Base-by-base conservation (phyloP, 1,140 invertebrate genomes). In the Gryllus bimaculatus region DNA sequence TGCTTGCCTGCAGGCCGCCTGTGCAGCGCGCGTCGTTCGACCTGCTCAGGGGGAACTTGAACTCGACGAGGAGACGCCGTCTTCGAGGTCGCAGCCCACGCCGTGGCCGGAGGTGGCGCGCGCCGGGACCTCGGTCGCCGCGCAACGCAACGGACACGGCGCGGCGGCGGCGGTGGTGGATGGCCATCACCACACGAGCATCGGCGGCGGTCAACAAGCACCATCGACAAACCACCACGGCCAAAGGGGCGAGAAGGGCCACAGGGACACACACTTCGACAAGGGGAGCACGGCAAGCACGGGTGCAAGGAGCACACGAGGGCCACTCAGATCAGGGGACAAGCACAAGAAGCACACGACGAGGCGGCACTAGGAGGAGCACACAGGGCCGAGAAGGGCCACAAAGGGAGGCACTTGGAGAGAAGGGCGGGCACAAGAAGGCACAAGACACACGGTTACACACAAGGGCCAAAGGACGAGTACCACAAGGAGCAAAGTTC, bases 401-500 rank as follows among this genome's bases (percentile, higher is more conserved):
- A 91, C 75, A 92, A 92, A 80, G 91, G 91, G 0, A 89, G 91
- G 82, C 90, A 92, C 10, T 80, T 74, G 78, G 85, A 80, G 90
- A 84, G 78, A 84, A 84, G 76, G 82, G 82, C 7, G 84, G 84
- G 77, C 90, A 94, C 83, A 94, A 94, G 83, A 94, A 94, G 79
- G 93, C 92, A 94, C 85, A 93, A 92, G 81, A 79, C 80, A 0
- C 79, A 80, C n/a, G 79, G 79, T 6, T 80, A 80, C 77, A 18
- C 54, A 80, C 73, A 93, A 92, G 82, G 90, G 91, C 8, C 92
- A 94, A 94, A 93, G 83, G 93, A 95, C 83, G 93, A 95, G 84
- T 93, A 91, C 82, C 92, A 93, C 81, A 94, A 94, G 85, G 92
- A 95, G 82, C 93, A 94, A 93, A 94, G 82, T 94, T 93, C 85